These are phyloP conservation scores for Oryzias celebensis DNA, from an alignment of 2,113 vertebrate genomes.

Conservation along the genomic window DNA sequence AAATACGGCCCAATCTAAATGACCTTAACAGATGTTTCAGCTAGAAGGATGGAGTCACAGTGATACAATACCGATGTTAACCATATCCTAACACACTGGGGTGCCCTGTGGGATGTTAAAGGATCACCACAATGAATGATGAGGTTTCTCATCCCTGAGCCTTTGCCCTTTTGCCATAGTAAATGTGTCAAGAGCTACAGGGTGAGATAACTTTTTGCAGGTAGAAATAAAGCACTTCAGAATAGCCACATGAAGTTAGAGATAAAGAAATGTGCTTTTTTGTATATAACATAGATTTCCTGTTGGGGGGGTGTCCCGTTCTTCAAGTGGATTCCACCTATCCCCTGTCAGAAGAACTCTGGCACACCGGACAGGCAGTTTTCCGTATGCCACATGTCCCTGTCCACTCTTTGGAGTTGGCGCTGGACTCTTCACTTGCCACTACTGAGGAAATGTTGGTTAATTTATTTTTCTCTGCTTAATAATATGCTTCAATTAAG, in stretches of 20 bases:
- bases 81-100: conserved; percentile 38
- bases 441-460: no score
- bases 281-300: conserved; percentile 9
- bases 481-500: no score
- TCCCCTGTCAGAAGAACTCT: no score
- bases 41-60: conserved; percentile 43
- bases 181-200: conserved; percentile 3
- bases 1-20: conserved; percentile 35
- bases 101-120: conserved; percentile 17
- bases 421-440: no score
- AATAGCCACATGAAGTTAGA: conserved; percentile 6
- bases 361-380: no score
- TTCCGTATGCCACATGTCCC: no score
- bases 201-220: conserved; percentile 5
- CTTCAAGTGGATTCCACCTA: no score
- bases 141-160: conserved; percentile 30
- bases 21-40: conserved; percentile 63
- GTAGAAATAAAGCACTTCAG: conserved; percentile 24
- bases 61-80: conserved; percentile 39
- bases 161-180: conserved; percentile 14
- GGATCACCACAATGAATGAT: conserved; percentile 23
- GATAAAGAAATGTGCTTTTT: conserved; percentile 1
- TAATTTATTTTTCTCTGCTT: no score
- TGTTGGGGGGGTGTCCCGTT: no score
- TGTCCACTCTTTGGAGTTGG: no score